Evolutionary conservation across 2,888 invertebrate genomes (phyloP), one percentile per base, ranked within the genome.

Genomic region (Craniophora ligustri): DNA sequence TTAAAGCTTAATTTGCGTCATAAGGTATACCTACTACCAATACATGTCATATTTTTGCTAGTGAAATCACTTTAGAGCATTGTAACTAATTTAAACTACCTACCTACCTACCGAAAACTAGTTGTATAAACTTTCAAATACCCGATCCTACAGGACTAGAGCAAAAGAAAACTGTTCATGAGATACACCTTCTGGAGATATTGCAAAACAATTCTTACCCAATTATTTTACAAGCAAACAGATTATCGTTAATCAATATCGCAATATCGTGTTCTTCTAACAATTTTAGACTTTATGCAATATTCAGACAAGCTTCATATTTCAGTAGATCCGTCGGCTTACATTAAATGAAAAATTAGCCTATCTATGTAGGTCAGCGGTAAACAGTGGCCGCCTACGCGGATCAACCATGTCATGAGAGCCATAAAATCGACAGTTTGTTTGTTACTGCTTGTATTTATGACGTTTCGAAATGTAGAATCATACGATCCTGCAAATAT

Each of bases 291-390:
- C 44, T 46, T 16, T 62, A 28, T 18, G 11, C 13, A 6, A 15
- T 46, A 47, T 32, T 49, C 30, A 18, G 21, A 46, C 35, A 47
- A 32, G 42, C 32, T 21, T 7, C 30, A 54, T 47, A 56, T 55
- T 64, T 44, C 30, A 19, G 35, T 36, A 11, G 30, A 42, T 47
- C 34, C 23, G 8, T 19, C 18, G 5, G 46, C 55, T 55, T 58
- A 64, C 47, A 61, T 53, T 46, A 51, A 57, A 61, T 62, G 49
- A 75, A 76, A 76, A 78, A 78, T 72, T 69, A 57, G 49, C 30
- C 36, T 68, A 56, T 46, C 38, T 36, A 78, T 70, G 51, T 75
- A 34, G 81, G 80, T 72, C 76, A 66, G 53, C 23, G 31, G 59
- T 72, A 57, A 72, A 72, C 70, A 66, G 56, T 34, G 36, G 47